These are phyloP conservation scores for Cecropterus lyciades DNA, from an alignment of 1,140 invertebrate genomes.

Conservation along the genomic window DNA sequence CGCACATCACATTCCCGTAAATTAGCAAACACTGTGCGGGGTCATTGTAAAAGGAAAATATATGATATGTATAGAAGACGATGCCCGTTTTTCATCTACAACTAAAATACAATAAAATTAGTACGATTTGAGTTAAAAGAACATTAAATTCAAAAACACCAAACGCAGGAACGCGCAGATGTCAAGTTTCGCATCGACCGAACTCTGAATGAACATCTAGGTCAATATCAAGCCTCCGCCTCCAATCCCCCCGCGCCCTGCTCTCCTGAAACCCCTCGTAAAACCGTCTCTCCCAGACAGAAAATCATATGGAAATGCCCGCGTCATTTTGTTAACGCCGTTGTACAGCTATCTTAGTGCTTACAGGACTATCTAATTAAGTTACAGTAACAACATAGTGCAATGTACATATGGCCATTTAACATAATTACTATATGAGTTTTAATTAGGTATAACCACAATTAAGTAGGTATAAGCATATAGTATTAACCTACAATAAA, in stretches of 20 bases:
- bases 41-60: constrained; percentile 5
- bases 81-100: constrained; percentile 37
- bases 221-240: constrained; percentile 81
- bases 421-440: too few species aligned
- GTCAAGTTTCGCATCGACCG: constrained; percentile 83
- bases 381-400: too few species aligned
- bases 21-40: constrained; percentile 38
- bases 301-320: constrained; percentile 65
- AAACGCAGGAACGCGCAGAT: constrained; percentile 81
- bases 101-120: constrained; percentile 31
- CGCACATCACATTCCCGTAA: constrained; percentile 51
- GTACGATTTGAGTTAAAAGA: constrained; percentile 49
- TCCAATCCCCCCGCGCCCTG: constrained; percentile 53
- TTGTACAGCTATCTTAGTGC: background rate
- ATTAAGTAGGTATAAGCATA: too few species aligned
- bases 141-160: constrained; percentile 75
- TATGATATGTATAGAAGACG: constrained; percentile 13
- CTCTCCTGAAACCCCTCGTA: constrained; percentile 50
- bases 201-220: constrained; percentile 84
- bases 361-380: background rate
- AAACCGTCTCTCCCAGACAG: constrained; percentile 63
- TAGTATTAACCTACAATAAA: too few species aligned
- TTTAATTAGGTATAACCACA: too few species aligned
- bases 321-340: constrained; percentile 4
- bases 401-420: too few species aligned